These are phyloP conservation scores for Quadriops clusia DNA, from an alignment of 2,888 invertebrate genomes.

Conservation along the genomic window DNA sequence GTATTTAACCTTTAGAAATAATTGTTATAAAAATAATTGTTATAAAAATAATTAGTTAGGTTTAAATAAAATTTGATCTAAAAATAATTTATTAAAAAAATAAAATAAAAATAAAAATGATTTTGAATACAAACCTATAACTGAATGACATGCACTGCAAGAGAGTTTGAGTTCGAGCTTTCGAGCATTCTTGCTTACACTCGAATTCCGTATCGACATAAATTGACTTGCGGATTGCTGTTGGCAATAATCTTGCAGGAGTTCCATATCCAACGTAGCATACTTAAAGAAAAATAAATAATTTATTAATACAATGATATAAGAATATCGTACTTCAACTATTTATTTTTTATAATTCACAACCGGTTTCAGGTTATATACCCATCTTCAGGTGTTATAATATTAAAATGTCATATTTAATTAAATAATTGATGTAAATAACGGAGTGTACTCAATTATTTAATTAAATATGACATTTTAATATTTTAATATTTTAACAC, in stretches of 20 bases:
- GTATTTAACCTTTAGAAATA: conserved; percentile 21
- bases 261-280: conserved; percentile 69
- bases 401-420: too few relatives aligned
- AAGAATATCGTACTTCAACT: too few relatives aligned
- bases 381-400: too few relatives aligned
- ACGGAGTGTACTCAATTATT: too few relatives aligned
- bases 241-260: conserved; percentile 56
- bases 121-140: conserved; percentile 41
- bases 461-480: too few relatives aligned
- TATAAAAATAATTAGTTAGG: conserved; percentile 4
- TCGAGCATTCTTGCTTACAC: conserved; percentile 59
- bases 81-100: background rate
- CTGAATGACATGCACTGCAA: conserved; percentile 70
- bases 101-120: background rate
- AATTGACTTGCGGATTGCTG: conserved; percentile 54
- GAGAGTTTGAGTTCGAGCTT: conserved; percentile 40
- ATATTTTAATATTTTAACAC: too few relatives aligned
- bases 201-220: conserved; percentile 51
- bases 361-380: too few relatives aligned
- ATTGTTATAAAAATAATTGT: background rate
- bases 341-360: too few relatives aligned
- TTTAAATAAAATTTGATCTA: too few relatives aligned
- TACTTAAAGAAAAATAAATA: conserved; percentile 38
- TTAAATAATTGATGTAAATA: too few relatives aligned
- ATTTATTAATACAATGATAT: too few relatives aligned